Percentiles rank a stretch among this genome's conserved stretches.
Evolutionary conservation across 2,888 invertebrate species (phyloP).

Genomic region (Drosophila mercatorum): DNA sequence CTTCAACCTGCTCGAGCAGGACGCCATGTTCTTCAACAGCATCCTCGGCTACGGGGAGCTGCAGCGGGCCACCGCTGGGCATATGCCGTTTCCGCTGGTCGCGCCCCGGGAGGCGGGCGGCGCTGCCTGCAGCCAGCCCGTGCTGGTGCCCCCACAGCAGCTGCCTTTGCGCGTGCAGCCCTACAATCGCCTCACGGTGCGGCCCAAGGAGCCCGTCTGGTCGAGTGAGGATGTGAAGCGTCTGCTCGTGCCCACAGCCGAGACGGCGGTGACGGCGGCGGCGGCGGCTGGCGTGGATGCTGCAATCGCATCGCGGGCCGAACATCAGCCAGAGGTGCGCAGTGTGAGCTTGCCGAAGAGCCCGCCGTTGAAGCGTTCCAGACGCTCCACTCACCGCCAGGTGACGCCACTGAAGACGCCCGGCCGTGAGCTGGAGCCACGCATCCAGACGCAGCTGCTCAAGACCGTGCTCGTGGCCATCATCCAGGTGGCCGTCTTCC

Average conservation of each 20-base stretch:
- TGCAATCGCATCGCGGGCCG: background rate
- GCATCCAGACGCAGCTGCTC: conserved; percentile 44
- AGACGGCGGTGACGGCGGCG: background rate
- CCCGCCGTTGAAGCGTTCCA: background rate
- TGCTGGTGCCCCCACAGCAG: background rate
- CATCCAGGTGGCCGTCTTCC: conserved; percentile 73
- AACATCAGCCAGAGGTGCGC: background rate
- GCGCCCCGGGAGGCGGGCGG: conserved; percentile 29
- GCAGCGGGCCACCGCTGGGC: background rate
- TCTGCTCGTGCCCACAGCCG: conserved; percentile 2
- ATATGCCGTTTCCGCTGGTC: background rate
- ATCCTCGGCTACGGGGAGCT: conserved; percentile 36
- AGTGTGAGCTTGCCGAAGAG: background rate
- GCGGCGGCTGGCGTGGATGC: background rate
- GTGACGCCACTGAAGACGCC: conserved; percentile 31
- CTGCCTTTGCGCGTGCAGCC: background rate
- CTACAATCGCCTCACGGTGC: conserved; percentile 9
- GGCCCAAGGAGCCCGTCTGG: conserved; percentile 15
- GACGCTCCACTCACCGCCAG: conserved; percentile 8
- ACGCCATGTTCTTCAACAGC: conserved; percentile 79
- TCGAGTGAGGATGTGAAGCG: conserved; percentile 10
- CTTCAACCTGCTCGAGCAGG: conserved; percentile 82
- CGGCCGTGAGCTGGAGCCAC: conserved; percentile 15
- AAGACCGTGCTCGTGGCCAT: conserved; percentile 73
- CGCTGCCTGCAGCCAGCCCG: background rate